Evolutionary conservation across 2,888 invertebrate genomes (phyloP).

Genomic region (Campoplex nolae): DNA sequence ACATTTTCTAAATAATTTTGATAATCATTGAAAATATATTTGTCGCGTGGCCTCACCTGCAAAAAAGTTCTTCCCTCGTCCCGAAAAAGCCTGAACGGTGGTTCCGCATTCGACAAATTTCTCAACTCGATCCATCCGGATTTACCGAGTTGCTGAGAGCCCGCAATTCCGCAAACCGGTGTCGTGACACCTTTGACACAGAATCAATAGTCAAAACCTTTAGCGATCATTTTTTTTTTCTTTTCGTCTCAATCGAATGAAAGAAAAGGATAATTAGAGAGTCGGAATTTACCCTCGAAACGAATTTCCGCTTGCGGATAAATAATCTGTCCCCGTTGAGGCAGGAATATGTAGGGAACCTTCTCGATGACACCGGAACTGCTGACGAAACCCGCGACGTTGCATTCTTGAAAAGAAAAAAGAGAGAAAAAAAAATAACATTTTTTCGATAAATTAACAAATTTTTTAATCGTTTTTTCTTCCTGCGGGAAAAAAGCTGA

Average conservation of each 20-base stretch:
- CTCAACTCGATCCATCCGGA: constrained; percentile 93
- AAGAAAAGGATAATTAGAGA: background rate
- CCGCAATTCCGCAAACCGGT: constrained; percentile 94
- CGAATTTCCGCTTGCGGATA: constrained; percentile 95
- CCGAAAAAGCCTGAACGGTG: constrained; percentile 92
- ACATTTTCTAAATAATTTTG: background rate
- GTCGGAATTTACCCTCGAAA: constrained; percentile 88
- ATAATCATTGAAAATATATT: background rate
- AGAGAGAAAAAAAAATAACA: background rate
- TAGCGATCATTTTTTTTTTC: background rate
- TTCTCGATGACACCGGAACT: constrained; percentile 90
- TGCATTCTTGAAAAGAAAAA: constrained; percentile 88
- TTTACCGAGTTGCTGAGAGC: constrained; percentile 92
- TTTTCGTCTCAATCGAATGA: background rate
- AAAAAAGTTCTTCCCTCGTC: constrained; percentile 93
- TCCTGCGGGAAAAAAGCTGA: background rate
- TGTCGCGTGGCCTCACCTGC: constrained; percentile 86
- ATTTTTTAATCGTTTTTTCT: background rate
- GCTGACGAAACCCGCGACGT: constrained; percentile 92
- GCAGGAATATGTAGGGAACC: constrained; percentile 94
- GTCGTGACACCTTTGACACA: constrained; percentile 88
- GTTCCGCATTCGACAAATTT: constrained; percentile 91
- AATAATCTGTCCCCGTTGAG: constrained; percentile 94
- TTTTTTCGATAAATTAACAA: background rate
- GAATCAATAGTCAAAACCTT: background rate